phyloP scores from a whole-genome alignment of 2,888 invertebrate genomes.

The Pseudeuparius sepicola region DNA sequence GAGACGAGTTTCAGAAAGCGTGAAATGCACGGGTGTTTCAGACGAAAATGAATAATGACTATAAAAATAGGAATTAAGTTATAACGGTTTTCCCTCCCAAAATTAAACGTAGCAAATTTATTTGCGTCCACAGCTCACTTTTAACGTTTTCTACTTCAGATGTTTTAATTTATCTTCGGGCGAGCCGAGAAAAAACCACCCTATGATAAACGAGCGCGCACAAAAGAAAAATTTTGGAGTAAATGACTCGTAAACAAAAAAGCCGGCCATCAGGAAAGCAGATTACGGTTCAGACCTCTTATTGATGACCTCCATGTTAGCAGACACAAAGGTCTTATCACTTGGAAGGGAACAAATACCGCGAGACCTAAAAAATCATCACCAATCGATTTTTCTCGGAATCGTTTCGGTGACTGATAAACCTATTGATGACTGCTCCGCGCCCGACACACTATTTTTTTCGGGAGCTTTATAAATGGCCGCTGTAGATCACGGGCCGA shows the following conservation, averaged over 20 bases:
- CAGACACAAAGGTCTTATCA: constrained; percentile 41
- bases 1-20: too few species aligned
- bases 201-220: too few species aligned
- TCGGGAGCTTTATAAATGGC: constrained; percentile 18
- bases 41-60: too few species aligned
- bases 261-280: constrained; percentile 37
- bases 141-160: too few species aligned
- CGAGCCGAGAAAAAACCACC: too few species aligned
- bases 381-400: constrained; percentile 35
- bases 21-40: too few species aligned
- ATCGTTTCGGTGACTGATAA: constrained; percentile 37
- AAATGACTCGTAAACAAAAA: constrained; percentile 39
- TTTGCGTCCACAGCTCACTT: too few species aligned
- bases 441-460: constrained; percentile 35
- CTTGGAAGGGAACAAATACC: constrained; percentile 37
- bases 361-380: constrained; percentile 36
- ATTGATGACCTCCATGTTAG: constrained; percentile 39
- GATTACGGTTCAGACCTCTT: constrained; percentile 38
- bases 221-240: too few species aligned
- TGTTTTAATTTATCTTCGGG: too few species aligned
- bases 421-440: constrained; percentile 38
- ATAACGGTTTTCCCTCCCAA: too few species aligned
- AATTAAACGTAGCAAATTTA: too few species aligned
- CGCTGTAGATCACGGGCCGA: constrained; percentile 16
- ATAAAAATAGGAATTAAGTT: too few species aligned